Evolutionary conservation across 2,113 vertebrate genomes (phyloP).

Genomic region (Elephas maximus): DNA sequence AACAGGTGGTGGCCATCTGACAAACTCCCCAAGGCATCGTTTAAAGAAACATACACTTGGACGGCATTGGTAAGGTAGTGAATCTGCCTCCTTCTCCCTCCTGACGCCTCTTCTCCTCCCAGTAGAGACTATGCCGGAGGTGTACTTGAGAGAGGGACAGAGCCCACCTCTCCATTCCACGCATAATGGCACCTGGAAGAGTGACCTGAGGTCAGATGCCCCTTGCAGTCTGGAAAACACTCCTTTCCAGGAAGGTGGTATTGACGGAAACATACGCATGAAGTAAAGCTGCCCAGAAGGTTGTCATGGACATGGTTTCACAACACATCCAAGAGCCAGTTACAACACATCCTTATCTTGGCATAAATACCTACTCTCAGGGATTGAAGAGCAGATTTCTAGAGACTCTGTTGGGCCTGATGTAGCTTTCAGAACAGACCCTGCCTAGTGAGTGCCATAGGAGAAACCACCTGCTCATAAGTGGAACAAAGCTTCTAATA

Average conservation of each 20-base stretch:
- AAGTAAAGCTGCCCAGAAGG: not conserved
- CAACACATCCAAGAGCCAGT: not conserved
- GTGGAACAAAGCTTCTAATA: not conserved
- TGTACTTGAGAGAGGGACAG: not conserved
- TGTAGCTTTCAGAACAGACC: not conserved
- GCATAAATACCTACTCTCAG: not conserved
- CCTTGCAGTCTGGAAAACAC: not conserved
- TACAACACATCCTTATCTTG: not conserved
- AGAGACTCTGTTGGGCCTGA: not conserved
- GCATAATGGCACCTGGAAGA: not conserved
- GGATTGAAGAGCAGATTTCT: not conserved
- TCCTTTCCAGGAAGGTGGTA: not conserved
- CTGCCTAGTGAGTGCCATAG: not conserved
- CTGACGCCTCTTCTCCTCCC: not conserved
- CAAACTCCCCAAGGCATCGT: not conserved
- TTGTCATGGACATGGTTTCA: not conserved
- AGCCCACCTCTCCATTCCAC: too few relatives aligned
- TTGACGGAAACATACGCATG: not conserved
- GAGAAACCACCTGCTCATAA: not conserved
- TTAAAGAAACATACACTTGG: conserved; percentile 20
- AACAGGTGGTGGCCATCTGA: conserved; percentile 6
- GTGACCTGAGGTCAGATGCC: not conserved
- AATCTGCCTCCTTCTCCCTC: not conserved
- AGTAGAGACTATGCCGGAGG: not conserved
- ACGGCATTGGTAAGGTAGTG: not conserved